Percentiles rank a stretch among this genome's conserved stretches.
Evolutionary conservation across 1,140 invertebrate species (phyloP).

Genomic region (Anastrepha obliqua): DNA sequence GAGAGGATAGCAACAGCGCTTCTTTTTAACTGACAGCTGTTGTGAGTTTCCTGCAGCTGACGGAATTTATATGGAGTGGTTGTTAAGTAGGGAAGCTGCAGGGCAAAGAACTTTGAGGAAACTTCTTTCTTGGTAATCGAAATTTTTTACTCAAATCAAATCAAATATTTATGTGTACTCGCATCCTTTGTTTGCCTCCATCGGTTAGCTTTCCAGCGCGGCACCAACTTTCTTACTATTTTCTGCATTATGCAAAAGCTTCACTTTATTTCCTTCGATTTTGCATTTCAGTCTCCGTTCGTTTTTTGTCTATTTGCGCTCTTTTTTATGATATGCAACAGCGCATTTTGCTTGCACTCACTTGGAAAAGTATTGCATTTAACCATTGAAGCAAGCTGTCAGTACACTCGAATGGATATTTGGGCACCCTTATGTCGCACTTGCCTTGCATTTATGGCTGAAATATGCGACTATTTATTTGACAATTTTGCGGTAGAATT

Average conservation of each 20-base stretch:
- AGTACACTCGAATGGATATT: neutral
- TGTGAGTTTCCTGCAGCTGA: slow-evolving; percentile 18
- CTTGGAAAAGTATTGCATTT: slow-evolving; percentile 17
- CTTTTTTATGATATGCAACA: neutral
- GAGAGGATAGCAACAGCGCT: neutral
- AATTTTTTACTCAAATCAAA: too few species aligned
- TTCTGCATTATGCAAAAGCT: neutral
- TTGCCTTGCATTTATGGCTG: neutral
- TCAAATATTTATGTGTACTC: too few species aligned
- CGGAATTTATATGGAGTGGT: neutral
- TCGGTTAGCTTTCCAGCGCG: too few species aligned
- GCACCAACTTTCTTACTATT: neutral
- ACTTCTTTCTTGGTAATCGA: neutral
- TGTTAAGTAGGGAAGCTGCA: neutral
- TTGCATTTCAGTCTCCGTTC: neutral
- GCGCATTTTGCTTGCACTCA: slow-evolving; percentile 9
- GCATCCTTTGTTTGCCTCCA: too few species aligned
- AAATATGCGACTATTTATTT: slow-evolving; percentile 6
- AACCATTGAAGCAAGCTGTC: neutral
- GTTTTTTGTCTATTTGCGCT: neutral
- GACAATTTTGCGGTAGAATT: neutral
- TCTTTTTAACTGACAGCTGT: slow-evolving; percentile 33
- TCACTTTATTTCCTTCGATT: neutral
- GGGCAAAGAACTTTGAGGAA: neutral
- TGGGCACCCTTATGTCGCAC: neutral